phyloP scores from a whole-genome alignment of 2,113 vertebrate genomes.

The Rhinolophus ferrumequinum region DNA sequence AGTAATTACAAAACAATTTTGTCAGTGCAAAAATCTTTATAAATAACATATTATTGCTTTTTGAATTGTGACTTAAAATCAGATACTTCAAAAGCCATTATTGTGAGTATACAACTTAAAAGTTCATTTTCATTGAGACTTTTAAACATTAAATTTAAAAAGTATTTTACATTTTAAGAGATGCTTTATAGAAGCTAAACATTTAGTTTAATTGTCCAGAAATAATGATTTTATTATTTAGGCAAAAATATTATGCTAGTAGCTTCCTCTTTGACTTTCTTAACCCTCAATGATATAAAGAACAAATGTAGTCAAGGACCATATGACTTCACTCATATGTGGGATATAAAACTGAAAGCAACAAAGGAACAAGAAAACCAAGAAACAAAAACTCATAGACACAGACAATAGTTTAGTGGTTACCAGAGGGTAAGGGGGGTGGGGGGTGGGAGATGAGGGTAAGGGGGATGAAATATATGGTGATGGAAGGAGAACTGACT shows the following conservation, averaged over 20 bases:
- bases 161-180: not conserved
- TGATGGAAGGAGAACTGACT: no score
- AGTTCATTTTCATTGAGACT: not conserved
- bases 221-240: not conserved
- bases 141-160: not conserved
- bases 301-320: not conserved
- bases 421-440: no score
- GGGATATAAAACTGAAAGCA: no score
- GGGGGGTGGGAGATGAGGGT: no score
- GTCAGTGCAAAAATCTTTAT: not conserved
- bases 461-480: no score
- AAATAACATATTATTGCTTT: not conserved
- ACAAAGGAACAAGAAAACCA: no score
- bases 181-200: not conserved
- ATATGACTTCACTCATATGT: no score
- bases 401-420: no score
- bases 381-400: no score
- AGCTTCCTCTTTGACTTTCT: not conserved
- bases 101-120: not conserved
- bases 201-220: not conserved
- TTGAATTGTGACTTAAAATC: not conserved
- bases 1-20: not conserved
- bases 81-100: slow-evolving; percentile 1
- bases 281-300: not conserved
- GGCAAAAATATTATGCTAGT: not conserved